phyloP scores from a whole-genome alignment of 2,888 invertebrate genomes.

The Yponomeuta malinellus region DNA sequence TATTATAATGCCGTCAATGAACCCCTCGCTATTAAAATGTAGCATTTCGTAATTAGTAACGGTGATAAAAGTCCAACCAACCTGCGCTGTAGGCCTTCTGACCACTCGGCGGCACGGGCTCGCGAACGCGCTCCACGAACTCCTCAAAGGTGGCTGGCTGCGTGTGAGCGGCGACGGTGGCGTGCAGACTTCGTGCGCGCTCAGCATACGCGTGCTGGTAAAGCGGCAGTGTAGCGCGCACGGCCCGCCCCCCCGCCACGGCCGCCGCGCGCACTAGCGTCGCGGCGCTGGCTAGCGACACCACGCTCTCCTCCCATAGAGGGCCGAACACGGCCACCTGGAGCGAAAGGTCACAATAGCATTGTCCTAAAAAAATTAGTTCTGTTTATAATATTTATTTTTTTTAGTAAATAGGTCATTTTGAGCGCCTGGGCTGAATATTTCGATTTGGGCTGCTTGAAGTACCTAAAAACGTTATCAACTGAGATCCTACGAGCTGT shows the following conservation, averaged over 20 bases:
- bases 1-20: too few relatives aligned
- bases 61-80: background rate
- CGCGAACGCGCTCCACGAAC: constrained; percentile 69
- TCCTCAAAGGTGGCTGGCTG: constrained; percentile 93
- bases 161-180: constrained; percentile 89
- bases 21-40: background rate
- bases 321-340: constrained; percentile 96
- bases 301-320: constrained; percentile 90
- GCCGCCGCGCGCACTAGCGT: constrained; percentile 87
- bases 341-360: constrained; percentile 7
- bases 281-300: constrained; percentile 79
- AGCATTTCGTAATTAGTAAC: too few relatives aligned
- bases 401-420: too few relatives aligned
- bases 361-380: too few relatives aligned
- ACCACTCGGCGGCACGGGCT: constrained; percentile 37
- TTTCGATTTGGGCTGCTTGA: too few relatives aligned
- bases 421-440: too few relatives aligned
- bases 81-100: background rate
- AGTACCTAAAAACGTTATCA: too few relatives aligned
- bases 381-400: too few relatives aligned
- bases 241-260: constrained; percentile 94
- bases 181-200: constrained; percentile 88
- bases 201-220: constrained; percentile 97
- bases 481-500: too few relatives aligned
- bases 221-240: constrained; percentile 90